Conservation (phyloP, 2,888 invertebrate species). For the Cyaniris semiargus region DNA sequence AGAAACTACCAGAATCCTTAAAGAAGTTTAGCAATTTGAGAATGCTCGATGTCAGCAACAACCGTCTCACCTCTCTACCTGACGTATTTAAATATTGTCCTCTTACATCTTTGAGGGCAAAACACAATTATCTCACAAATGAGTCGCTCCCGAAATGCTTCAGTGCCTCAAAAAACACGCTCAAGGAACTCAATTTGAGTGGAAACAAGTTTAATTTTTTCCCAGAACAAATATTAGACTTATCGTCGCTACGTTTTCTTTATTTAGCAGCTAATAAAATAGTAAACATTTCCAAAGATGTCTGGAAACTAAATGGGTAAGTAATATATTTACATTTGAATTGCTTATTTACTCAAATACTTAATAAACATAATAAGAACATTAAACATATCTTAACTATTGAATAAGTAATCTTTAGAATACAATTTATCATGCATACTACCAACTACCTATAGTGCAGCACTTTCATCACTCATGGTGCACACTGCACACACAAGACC, state of each 20-base stretch:
- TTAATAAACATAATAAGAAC: too few species aligned
- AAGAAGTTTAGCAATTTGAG: slow-evolving; percentile 86
- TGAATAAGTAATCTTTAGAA: too few species aligned
- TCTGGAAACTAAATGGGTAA: slow-evolving; percentile 79
- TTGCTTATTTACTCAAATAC: neutral
- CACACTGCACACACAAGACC: too few species aligned
- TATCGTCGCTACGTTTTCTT: slow-evolving; percentile 88
- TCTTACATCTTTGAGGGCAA: slow-evolving; percentile 89
- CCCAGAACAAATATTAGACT: slow-evolving; percentile 92
- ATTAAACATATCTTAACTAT: too few species aligned
- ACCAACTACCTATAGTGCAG: too few species aligned
- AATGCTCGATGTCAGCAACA: slow-evolving; percentile 92
- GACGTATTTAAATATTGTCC: slow-evolving; percentile 88
- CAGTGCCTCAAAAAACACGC: slow-evolving; percentile 77
- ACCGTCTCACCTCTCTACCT: slow-evolving; percentile 88
- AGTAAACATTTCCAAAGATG: slow-evolving; percentile 88
- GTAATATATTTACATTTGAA: slow-evolving; percentile 33
- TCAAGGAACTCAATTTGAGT: slow-evolving; percentile 95
- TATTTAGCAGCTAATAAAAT: slow-evolving; percentile 96
- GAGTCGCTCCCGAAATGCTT: slow-evolving; percentile 94
- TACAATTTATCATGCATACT: too few species aligned
- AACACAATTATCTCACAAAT: slow-evolving; percentile 92
- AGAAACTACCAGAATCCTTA: slow-evolving; percentile 83
- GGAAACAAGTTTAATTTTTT: slow-evolving; percentile 92
- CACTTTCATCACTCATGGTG: too few species aligned